A percentile compares a stretch with the other conserved stretches of the same genome.
Conservation (phyloP, 1,140 invertebrate genomes). For the Gonioctena quinquepunctata region DNA sequence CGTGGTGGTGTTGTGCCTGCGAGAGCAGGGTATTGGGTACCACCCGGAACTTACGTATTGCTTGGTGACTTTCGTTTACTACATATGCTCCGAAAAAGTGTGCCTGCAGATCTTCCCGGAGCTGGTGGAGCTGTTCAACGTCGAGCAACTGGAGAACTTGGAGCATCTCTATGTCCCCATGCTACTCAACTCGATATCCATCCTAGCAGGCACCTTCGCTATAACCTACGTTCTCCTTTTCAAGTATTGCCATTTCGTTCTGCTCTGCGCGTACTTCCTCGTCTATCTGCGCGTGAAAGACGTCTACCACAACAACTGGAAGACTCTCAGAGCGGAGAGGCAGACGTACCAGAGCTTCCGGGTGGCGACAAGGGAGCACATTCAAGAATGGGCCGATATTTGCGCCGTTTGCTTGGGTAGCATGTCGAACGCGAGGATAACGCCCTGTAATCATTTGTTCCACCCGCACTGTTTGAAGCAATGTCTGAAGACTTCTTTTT, state of each 20-base stretch:
- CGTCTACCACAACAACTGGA: constrained; percentile 60
- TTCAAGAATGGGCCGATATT: constrained; percentile 70
- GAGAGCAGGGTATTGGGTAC: constrained; percentile 76
- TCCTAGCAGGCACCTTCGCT: constrained; percentile 56
- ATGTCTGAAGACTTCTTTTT: constrained; percentile 68
- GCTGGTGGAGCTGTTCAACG: constrained; percentile 60
- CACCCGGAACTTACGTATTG: constrained; percentile 66
- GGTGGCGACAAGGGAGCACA: constrained; percentile 66
- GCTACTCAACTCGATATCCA: constrained; percentile 59
- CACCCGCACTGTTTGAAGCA: constrained; percentile 73
- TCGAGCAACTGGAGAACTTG: constrained; percentile 66
- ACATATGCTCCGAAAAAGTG: constrained; percentile 61
- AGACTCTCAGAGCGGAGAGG: constrained; percentile 62
- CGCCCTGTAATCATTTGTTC: constrained; percentile 76
- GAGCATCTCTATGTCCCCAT: constrained; percentile 69
- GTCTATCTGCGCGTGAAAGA: constrained; percentile 68
- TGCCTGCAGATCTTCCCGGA: constrained; percentile 64
- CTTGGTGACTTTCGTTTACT: constrained; percentile 66
- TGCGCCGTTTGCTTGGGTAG: constrained; percentile 73
- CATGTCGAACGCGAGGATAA: constrained; percentile 71
- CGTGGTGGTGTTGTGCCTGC: constrained; percentile 71
- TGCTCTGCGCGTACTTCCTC: constrained; percentile 67
- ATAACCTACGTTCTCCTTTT: constrained; percentile 25
- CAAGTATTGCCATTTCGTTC: constrained; percentile 31
- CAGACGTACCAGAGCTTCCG: constrained; percentile 65